Base-by-base conservation (phyloP, 2,888 invertebrate species). In the Calliphora vomitoria region DNA sequence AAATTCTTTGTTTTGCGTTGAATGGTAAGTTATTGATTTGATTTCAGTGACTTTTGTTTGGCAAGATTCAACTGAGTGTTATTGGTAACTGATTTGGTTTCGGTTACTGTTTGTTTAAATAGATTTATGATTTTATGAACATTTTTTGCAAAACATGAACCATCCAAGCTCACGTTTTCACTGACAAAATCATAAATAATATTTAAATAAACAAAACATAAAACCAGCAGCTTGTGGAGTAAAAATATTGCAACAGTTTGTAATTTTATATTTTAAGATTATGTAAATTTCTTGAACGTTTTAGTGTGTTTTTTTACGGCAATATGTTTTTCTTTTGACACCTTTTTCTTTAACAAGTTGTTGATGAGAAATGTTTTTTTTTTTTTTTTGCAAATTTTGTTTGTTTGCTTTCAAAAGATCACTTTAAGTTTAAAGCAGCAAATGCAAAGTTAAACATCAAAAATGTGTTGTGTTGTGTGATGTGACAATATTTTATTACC, bases 131-230 rank as follows among this genome's bases (percentile, higher is more conserved):
- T 79, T 25, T 83, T 50, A 55, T 68, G 3, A 18, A 83, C 78
- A 72, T 3, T 8, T 2, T 53, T 25, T 1, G 1, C 4, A 58
- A 44, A 64, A 31, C 47, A 60, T 74, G 18, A 44, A 38, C 38
- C 31, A 58, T 15, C 4, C 50, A 35, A 75, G 55, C 38, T 86
- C 76, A 86, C 66, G 76, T 47, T 85, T 85, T 75, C 41, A 2
- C n/a, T 25, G 20, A 55, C 18, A 86, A 82, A 82, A 58, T 78
- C 76, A 82, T 82, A 82, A 86, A 82, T 74, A 60, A 41, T 66
- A 58, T 82, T 79, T n/a, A 66, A 64, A 75, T 53, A 53, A 85
- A 69, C 47, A 55, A 69, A 50, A 58, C 11, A 18, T 5, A 31
- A 69, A 47, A 82, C 5, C 44, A 55, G 44, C 44, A 64, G 64